These are phyloP conservation scores for Dorcus parallelipipedus DNA, from an alignment of 2,888 invertebrate genomes.

Conservation along the genomic window DNA sequence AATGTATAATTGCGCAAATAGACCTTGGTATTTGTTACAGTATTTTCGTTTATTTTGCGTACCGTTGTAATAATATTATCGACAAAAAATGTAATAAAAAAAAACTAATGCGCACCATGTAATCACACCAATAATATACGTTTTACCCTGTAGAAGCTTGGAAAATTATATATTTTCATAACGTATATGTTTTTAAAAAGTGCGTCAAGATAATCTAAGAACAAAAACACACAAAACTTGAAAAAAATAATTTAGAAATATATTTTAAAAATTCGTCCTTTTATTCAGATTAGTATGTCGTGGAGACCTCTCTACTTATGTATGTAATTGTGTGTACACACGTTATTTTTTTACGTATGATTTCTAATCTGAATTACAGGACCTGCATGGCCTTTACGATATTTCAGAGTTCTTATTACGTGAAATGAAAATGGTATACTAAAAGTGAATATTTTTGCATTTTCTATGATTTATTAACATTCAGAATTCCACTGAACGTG, in stretches of 20 bases:
- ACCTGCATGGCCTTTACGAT: conserved; percentile 38
- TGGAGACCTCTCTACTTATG: conserved; percentile 5
- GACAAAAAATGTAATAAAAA: conserved; percentile 5
- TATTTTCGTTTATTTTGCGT: not conserved
- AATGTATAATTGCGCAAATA: not conserved
- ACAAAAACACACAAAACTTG: conserved; percentile 25
- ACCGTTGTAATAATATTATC: conserved; percentile 1
- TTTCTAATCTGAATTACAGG: conserved; percentile 38
- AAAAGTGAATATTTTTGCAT: conserved; percentile 21
- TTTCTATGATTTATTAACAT: conserved; percentile 28
- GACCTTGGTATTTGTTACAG: conserved; percentile 7
- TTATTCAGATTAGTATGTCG: conserved; percentile 34
- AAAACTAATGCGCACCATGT: conserved; percentile 39
- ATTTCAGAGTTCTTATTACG: conserved; percentile 31
- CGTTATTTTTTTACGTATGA: conserved; percentile 11
- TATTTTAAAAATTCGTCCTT: conserved; percentile 19
- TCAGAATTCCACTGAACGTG: conserved; percentile 51
- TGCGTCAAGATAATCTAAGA: conserved; percentile 56
- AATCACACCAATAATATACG: conserved; percentile 39
- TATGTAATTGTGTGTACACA: conserved; percentile 5
- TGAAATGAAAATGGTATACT: conserved; percentile 41
- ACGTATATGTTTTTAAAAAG: conserved; percentile 35
- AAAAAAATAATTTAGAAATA: conserved; percentile 22
- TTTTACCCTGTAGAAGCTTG: conserved; percentile 36
- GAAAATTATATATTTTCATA: conserved; percentile 32